A percentile compares a stretch with the other conserved stretches of the same genome.
Conservation (phyloP, 2,888 invertebrate genomes). For the Labia minor region DNA sequence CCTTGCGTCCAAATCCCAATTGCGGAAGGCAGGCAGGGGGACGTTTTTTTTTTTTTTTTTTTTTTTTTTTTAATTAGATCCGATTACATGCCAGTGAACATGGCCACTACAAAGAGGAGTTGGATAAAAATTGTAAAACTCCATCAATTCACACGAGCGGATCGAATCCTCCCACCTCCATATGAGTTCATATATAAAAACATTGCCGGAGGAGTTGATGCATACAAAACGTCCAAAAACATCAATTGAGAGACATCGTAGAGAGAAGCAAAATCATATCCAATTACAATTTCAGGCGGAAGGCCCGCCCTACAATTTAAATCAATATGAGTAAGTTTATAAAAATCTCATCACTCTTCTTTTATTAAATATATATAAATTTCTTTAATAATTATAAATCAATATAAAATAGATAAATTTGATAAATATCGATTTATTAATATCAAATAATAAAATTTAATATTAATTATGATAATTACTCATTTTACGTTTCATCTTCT, state of each 20-base stretch:
- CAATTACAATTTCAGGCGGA: neutral
- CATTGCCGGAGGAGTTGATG: neutral
- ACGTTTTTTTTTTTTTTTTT: neutral
- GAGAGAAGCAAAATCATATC: neutral
- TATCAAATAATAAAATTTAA: too few relatives aligned
- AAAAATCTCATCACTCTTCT: neutral
- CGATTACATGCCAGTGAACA: neutral
- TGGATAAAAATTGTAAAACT: neutral
- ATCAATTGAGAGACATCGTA: neutral
- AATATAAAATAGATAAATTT: too few relatives aligned
- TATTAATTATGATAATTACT: too few relatives aligned
- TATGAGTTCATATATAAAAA: neutral
- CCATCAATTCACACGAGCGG: neutral
- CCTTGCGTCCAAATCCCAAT: neutral
- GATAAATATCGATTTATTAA: too few relatives aligned
- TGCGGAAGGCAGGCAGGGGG: neutral
- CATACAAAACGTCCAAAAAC: neutral
- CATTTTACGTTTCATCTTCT: too few relatives aligned
- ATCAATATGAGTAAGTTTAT: neutral
- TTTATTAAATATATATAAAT: too few relatives aligned
- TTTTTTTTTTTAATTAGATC: neutral
- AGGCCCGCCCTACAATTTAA: neutral
- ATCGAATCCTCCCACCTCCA: neutral
- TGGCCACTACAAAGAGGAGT: neutral
- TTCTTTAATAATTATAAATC: too few relatives aligned